phyloP scores from a whole-genome alignment of 2,113 vertebrate species.

The Accipiter cooperii region DNA sequence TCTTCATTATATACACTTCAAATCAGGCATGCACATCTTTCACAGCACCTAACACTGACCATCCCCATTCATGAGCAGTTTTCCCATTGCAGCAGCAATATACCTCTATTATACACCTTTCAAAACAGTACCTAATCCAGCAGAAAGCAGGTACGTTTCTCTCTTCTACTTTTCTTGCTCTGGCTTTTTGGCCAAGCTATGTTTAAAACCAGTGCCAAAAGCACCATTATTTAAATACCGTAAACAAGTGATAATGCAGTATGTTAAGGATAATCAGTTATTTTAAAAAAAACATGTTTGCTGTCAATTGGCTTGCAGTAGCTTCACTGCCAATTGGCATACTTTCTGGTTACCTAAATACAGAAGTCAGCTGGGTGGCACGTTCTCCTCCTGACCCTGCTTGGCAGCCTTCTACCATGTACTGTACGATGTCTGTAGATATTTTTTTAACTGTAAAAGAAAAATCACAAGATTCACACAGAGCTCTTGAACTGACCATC shows the following conservation, averaged over 20 bases:
- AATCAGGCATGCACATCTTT: not conserved
- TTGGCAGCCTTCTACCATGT: conserved; percentile 84
- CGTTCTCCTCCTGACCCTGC: conserved; percentile 69
- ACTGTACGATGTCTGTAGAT: conserved; percentile 84
- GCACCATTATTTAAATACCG: conserved; percentile 46
- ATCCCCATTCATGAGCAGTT: not conserved
- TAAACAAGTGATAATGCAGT: conserved; percentile 67
- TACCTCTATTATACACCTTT: not conserved
- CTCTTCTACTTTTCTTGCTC: not conserved
- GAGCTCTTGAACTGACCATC: conserved; percentile 68
- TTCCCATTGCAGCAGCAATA: not conserved
- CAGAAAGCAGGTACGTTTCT: not conserved
- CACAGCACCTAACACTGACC: not conserved
- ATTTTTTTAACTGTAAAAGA: conserved; percentile 84
- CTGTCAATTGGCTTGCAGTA: conserved; percentile 67
- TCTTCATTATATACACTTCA: not conserved
- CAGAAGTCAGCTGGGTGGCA: conserved; percentile 77
- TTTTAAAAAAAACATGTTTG: conserved; percentile 59
- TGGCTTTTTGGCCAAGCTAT: conserved; percentile 26
- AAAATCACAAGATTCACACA: conserved; percentile 65
- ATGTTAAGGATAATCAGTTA: conserved; percentile 69
- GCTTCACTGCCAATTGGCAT: conserved; percentile 64
- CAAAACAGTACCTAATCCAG: not conserved
- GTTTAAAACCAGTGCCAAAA: conserved; percentile 56
- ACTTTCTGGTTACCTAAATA: conserved; percentile 82